A percentile compares a stretch with the other conserved stretches of the same genome.
These are phyloP conservation scores for Lepeophtheirus nordmannii DNA, from an alignment of 2,888 invertebrate genomes.

Conservation along the genomic window DNA sequence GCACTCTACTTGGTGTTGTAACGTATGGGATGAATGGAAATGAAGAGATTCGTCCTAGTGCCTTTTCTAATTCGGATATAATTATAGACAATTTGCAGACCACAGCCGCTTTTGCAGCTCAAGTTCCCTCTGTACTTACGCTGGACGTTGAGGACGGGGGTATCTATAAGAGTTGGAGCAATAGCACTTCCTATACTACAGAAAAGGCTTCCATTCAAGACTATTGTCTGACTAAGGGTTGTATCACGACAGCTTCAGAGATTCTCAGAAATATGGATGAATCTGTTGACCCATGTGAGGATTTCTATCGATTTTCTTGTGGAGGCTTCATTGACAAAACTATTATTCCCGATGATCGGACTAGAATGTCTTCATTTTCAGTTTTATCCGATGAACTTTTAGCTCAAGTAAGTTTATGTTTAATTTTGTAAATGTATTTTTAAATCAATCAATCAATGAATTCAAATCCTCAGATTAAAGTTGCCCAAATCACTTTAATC, in stretches of 20 bases:
- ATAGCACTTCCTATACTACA: too few species aligned
- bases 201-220: not conserved
- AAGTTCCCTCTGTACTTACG: constrained; percentile 11
- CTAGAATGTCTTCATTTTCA: constrained; percentile 53
- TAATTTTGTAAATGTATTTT: not conserved
- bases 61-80: too few species aligned
- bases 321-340: constrained; percentile 55
- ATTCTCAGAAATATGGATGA: constrained; percentile 18
- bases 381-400: constrained; percentile 52
- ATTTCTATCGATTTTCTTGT: constrained; percentile 65
- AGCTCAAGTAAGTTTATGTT: constrained; percentile 3
- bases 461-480: not conserved
- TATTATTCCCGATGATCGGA: constrained; percentile 63
- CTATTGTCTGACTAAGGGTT: constrained; percentile 23
- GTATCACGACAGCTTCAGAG: constrained; percentile 24
- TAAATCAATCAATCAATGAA: not conserved
- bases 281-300: constrained; percentile 56
- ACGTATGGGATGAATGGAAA: too few species aligned
- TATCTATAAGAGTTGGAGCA: not conserved
- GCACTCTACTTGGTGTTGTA: too few species aligned
- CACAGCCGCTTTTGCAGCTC: constrained; percentile 25
- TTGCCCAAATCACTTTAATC: not conserved
- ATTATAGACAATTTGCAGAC: not conserved
- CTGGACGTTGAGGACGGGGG: constrained; percentile 12
- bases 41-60: too few species aligned